phyloP scores from a whole-genome alignment of 2,113 vertebrate species.

The Phrynosoma platyrhinos region DNA sequence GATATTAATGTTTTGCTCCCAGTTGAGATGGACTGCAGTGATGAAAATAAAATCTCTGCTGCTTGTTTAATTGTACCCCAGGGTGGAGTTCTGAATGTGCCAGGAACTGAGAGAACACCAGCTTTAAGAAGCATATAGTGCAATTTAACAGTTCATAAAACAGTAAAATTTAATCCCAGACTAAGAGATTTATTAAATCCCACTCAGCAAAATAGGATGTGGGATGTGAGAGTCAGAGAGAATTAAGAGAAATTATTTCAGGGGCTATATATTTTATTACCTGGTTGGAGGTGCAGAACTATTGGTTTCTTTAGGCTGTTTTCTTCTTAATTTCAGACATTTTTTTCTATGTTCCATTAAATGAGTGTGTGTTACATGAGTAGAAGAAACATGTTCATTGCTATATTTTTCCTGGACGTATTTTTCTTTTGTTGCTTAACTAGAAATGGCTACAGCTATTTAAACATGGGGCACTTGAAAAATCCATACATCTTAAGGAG shows the following conservation, averaged over 20 bases:
- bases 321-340: constrained; percentile 88
- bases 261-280: constrained; percentile 87
- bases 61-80: constrained; percentile 65
- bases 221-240: constrained; percentile 75
- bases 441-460: constrained; percentile 30
- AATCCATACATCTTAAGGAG: constrained; percentile 14
- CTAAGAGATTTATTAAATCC: constrained; percentile 88
- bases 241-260: constrained; percentile 85
- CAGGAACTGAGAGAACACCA: constrained; percentile 72
- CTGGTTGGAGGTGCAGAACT: constrained; percentile 75
- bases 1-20: constrained; percentile 50
- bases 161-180: constrained; percentile 86
- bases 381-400: constrained; percentile 32
- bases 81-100: constrained; percentile 64
- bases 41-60: constrained; percentile 53
- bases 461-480: constrained; percentile 7
- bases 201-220: constrained; percentile 76
- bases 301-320: constrained; percentile 81
- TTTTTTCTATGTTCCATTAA: constrained; percentile 85
- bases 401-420: constrained; percentile 7
- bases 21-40: constrained; percentile 45
- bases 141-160: constrained; percentile 92
- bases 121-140: constrained; percentile 80
- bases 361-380: constrained; percentile 81
- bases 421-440: constrained; percentile 29